These are phyloP conservation scores for Coregonus sp. DNA, from an alignment of 2,797 vertebrate genomes.

Conservation along the genomic window DNA sequence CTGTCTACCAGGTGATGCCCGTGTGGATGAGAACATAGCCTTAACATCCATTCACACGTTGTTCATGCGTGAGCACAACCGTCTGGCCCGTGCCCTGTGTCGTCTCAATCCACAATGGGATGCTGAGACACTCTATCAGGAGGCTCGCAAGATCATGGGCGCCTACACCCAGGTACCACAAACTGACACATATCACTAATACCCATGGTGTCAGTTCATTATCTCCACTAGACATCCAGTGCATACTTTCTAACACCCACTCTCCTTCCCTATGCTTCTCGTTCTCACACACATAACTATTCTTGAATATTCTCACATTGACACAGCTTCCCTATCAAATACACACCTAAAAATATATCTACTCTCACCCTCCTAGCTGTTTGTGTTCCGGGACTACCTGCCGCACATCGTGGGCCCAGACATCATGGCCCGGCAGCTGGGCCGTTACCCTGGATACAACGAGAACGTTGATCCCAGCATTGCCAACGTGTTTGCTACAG, in stretches of 20 bases:
- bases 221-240: background rate
- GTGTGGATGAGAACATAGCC: conserved; percentile 83
- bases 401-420: conserved; percentile 79
- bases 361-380: conserved; percentile 68
- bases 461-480: conserved; percentile 79
- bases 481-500: conserved; percentile 83
- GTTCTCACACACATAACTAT: background rate
- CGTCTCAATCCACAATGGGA: conserved; percentile 84
- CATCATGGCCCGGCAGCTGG: conserved; percentile 56
- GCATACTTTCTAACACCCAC: background rate
- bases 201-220: background rate
- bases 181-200: background rate
- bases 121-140: conserved; percentile 86
- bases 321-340: background rate
- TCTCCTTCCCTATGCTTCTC: background rate
- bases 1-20: conserved; percentile 78
- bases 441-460: conserved; percentile 73
- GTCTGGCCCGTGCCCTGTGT: conserved; percentile 74
- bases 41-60: conserved; percentile 83
- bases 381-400: conserved; percentile 87
- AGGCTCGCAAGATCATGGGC: conserved; percentile 84
- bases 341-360: background rate
- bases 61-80: conserved; percentile 88
- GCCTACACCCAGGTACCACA: conserved; percentile 82
- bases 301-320: background rate